Evolutionary conservation across 1,140 invertebrate genomes (phyloP).

Genomic region (Meloidogyne exigua): DNA sequence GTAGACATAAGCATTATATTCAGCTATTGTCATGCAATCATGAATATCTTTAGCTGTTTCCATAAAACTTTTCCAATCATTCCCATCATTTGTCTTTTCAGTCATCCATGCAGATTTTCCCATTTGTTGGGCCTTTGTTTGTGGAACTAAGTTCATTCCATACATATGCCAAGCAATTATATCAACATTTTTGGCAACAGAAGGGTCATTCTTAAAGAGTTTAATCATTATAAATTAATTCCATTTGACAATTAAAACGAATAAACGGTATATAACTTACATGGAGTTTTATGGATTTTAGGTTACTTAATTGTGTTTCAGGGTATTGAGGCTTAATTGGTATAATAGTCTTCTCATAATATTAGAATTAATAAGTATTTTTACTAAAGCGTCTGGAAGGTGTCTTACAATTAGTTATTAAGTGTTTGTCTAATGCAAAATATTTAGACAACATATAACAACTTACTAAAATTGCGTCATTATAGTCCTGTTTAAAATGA

Average conservation of each 20-base stretch:
- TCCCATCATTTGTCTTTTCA: background rate
- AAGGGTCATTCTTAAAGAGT: background rate
- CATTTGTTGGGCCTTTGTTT: background rate
- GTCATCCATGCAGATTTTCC: conserved; percentile 9
- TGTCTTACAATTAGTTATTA: too few relatives aligned
- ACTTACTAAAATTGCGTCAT: background rate
- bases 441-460: too few relatives aligned
- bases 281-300: too few relatives aligned
- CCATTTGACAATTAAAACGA: too few relatives aligned
- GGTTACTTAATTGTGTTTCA: too few relatives aligned
- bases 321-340: too few relatives aligned
- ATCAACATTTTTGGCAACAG: background rate
- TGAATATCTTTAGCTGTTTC: conserved; percentile 7
- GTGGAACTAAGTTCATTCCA: background rate
- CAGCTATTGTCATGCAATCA: conserved; percentile 3
- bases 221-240: too few relatives aligned
- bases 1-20: conserved; percentile 7
- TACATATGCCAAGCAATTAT: conserved; percentile 8
- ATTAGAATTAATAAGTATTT: too few relatives aligned
- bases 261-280: too few relatives aligned
- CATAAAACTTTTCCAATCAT: conserved; percentile 11
- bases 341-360: too few relatives aligned
- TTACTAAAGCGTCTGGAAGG: too few relatives aligned
- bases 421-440: too few relatives aligned
- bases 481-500: background rate